Evolutionary conservation across 2,113 vertebrate genomes (phyloP).

Genomic region (Stictonetta naevosa): DNA sequence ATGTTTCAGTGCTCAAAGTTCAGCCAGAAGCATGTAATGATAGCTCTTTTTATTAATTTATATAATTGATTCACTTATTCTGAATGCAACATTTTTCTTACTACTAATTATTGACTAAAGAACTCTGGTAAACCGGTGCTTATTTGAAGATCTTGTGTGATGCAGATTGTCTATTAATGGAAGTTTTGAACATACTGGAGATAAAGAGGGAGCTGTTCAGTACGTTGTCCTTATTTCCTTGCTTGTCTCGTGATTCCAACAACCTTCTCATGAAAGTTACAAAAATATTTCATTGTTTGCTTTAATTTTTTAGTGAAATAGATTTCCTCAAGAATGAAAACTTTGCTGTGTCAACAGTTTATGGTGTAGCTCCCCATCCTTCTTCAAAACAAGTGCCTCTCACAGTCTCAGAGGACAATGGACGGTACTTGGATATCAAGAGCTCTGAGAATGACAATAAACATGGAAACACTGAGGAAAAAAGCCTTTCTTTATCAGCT

Average conservation of each 20-base stretch:
- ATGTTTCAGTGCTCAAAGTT: background rate
- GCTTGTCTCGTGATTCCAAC: background rate
- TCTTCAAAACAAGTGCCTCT: conserved; percentile 72
- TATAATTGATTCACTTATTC: background rate
- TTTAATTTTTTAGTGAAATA: conserved; percentile 86
- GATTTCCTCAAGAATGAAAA: conserved; percentile 87
- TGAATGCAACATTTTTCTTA: background rate
- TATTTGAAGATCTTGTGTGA: background rate
- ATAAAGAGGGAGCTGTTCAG: background rate
- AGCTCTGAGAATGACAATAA: conserved; percentile 72
- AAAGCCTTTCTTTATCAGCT: conserved; percentile 46
- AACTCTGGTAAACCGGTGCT: background rate
- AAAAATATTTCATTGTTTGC: background rate
- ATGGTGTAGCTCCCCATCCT: conserved; percentile 72
- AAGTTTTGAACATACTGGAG: background rate
- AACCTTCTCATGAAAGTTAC: background rate
- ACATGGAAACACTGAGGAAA: conserved; percentile 71
- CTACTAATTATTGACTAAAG: background rate
- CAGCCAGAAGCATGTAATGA: background rate
- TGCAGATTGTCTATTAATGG: background rate
- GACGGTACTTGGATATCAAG: conserved; percentile 85
- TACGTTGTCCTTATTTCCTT: background rate
- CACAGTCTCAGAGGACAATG: conserved; percentile 82
- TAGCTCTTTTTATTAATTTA: background rate
- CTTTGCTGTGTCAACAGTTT: conserved; percentile 72